phyloP scores from a whole-genome alignment of 2,888 invertebrate species.

The Sisyra nigra region DNA sequence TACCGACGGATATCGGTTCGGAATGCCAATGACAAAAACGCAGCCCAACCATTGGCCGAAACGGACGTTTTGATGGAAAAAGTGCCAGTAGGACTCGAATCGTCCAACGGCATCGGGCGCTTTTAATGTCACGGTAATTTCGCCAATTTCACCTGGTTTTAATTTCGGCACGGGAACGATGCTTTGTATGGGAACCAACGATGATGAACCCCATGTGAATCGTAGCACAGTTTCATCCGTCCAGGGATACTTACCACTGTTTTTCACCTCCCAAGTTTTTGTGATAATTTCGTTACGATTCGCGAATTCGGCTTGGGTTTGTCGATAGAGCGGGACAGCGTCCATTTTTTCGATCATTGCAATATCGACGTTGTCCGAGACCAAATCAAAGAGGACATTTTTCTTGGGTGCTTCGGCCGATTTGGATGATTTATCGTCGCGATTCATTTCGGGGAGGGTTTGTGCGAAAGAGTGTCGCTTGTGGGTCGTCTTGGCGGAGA shows the following conservation, averaged over 20 bases:
- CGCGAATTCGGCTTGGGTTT: slow-evolving; percentile 17
- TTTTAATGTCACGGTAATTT: slow-evolving; percentile 21
- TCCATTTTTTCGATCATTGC: slow-evolving; percentile 11
- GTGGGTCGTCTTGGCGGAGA: neutral
- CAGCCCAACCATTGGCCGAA: slow-evolving; percentile 28
- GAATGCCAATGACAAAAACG: slow-evolving; percentile 22
- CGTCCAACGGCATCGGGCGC: slow-evolving; percentile 19
- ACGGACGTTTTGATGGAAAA: slow-evolving; percentile 24
- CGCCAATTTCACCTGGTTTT: slow-evolving; percentile 24
- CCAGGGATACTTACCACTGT: slow-evolving; percentile 24
- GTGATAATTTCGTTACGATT: slow-evolving; percentile 24
- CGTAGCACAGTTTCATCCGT: slow-evolving; percentile 24
- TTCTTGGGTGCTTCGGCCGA: slow-evolving; percentile 1
- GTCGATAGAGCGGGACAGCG: slow-evolving; percentile 14
- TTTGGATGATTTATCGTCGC: slow-evolving; percentile 4
- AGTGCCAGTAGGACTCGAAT: slow-evolving; percentile 30
- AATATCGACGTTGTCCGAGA: neutral
- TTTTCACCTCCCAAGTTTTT: slow-evolving; percentile 25
- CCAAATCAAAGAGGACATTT: neutral
- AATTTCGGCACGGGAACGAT: slow-evolving; percentile 22
- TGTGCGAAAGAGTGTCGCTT: neutral
- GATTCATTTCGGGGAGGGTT: neutral
- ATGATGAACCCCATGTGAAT: slow-evolving; percentile 27
- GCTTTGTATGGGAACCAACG: slow-evolving; percentile 21
- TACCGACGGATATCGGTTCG: slow-evolving; percentile 8